Evolutionary conservation across 64 coral and sea anemone genomes (phyloP).

Genomic region (Platygyra sinensis): DNA sequence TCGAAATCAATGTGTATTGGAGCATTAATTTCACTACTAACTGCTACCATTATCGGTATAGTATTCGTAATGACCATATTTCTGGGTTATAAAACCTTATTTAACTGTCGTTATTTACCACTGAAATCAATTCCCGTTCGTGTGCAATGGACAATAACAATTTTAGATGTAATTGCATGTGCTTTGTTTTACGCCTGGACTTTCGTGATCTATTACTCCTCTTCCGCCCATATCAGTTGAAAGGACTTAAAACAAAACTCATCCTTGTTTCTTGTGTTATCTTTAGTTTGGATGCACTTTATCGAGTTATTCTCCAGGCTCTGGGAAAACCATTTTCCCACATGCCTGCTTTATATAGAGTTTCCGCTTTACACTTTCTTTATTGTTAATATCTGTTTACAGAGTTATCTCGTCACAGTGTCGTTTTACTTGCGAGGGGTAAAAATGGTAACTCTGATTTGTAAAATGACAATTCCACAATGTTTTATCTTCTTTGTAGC

Average conservation of each 20-base stretch:
- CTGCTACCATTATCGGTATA: neutral
- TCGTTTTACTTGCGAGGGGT: neutral
- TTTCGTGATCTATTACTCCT: neutral
- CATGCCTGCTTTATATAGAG: neutral
- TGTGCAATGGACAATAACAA: neutral
- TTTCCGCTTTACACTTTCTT: neutral
- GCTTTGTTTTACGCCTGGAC: neutral
- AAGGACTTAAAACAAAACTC: slow-evolving; percentile 1
- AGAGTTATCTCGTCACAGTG: neutral
- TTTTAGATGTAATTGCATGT: neutral
- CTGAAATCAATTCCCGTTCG: neutral
- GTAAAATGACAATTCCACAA: neutral
- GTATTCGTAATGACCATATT: neutral
- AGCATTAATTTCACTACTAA: neutral
- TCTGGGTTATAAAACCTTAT: neutral
- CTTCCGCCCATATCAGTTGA: neutral
- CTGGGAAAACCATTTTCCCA: neutral
- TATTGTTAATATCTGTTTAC: neutral
- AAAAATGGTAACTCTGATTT: neutral
- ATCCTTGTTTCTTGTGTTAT: neutral
- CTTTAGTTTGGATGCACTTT: neutral
- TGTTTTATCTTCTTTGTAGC: neutral
- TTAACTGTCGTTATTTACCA: neutral
- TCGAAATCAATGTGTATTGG: neutral
- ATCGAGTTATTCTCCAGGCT: neutral